phyloP scores from a whole-genome alignment of 2,888 invertebrate genomes.

The Argyra leucocephala region DNA sequence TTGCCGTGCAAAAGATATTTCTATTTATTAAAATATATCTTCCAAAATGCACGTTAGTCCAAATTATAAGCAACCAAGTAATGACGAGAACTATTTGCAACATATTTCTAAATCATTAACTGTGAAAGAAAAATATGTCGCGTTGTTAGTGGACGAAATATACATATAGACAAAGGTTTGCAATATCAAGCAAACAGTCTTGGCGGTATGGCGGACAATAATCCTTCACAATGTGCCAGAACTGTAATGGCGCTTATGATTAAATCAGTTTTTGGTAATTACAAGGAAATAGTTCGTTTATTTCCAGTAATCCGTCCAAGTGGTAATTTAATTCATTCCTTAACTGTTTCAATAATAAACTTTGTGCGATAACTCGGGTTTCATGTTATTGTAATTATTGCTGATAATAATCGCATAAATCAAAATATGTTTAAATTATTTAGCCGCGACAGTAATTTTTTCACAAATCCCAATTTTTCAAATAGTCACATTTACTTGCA shows the following conservation, averaged over 20 bases:
- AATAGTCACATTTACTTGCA: too few species aligned
- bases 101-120: conserved; percentile 2
- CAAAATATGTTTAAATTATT: too few species aligned
- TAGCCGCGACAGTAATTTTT: too few species aligned
- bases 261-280: neutral
- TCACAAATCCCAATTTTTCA: too few species aligned
- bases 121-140: neutral
- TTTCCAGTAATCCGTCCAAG: neutral
- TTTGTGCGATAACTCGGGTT: too few species aligned
- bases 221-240: neutral
- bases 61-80: neutral
- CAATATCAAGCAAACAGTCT: neutral
- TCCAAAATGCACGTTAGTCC: neutral
- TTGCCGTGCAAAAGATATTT: neutral
- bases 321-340: neutral
- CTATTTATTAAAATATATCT: neutral
- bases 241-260: conserved; percentile 1
- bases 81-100: neutral
- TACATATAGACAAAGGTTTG: neutral
- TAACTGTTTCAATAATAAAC: too few species aligned
- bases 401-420: too few species aligned
- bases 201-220: neutral
- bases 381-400: too few species aligned
- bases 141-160: neutral
- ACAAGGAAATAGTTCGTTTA: conserved; percentile 7